Conservation (phyloP, 2,888 invertebrate genomes). For the Trachelus iudaicus region DNA sequence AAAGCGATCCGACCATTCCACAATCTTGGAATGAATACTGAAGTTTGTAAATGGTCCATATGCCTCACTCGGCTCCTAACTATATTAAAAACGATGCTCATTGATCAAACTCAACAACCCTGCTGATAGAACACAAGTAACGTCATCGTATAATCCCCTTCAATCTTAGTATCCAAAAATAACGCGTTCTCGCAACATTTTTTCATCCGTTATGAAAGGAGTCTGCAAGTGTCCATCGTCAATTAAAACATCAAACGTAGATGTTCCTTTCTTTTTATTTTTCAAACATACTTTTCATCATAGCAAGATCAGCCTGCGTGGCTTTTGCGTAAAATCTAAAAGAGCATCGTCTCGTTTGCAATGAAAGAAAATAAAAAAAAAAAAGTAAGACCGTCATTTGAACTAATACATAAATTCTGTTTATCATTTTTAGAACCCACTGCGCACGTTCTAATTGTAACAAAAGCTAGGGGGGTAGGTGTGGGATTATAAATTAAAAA, state of each 20-base stretch:
- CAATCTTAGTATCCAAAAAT: not conserved
- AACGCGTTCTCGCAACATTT: not conserved
- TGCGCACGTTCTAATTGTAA: not conserved
- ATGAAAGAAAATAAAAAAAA: not conserved
- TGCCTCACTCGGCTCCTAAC: slow-evolving; percentile 35
- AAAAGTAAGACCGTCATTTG: not conserved
- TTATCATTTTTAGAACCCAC: not conserved
- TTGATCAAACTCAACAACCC: not conserved
- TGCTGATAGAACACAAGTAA: not conserved
- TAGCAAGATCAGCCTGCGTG: not conserved
- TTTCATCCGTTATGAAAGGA: not conserved
- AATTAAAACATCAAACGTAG: not conserved
- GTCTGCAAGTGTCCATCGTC: not conserved
- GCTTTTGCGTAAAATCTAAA: not conserved
- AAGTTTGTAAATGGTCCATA: slow-evolving; percentile 46
- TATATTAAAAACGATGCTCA: not conserved
- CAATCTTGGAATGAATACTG: slow-evolving; percentile 58
- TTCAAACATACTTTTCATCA: not conserved
- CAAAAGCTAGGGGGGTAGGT: not conserved
- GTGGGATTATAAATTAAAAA: slow-evolving; percentile 1
- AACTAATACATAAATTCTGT: not conserved
- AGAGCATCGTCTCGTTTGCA: not conserved
- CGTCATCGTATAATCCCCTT: not conserved
- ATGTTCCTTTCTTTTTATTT: not conserved
- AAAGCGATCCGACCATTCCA: slow-evolving; percentile 38